phyloP scores from a whole-genome alignment of 2,888 invertebrate genomes.

The Drosophila recens region DNA sequence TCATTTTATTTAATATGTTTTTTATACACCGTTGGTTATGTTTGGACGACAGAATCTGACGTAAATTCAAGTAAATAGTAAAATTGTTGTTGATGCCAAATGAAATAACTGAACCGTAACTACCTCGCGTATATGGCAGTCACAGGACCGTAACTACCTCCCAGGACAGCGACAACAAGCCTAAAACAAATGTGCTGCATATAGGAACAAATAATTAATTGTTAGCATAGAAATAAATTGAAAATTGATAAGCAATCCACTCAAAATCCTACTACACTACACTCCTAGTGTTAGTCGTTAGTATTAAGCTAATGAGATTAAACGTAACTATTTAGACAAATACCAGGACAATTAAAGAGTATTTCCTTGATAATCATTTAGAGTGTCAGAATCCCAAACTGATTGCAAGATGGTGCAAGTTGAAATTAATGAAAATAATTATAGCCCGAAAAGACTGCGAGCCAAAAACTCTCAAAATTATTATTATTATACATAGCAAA shows the following conservation, averaged over 20 bases:
- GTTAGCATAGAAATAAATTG: slow-evolving; percentile 37
- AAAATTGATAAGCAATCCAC: slow-evolving; percentile 73
- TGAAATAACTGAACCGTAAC: slow-evolving; percentile 57
- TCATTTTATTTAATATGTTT: slow-evolving; percentile 28
- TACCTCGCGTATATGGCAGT: slow-evolving; percentile 64
- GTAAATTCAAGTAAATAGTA: slow-evolving; percentile 34
- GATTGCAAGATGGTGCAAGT: slow-evolving; percentile 39
- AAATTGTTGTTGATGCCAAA: slow-evolving; percentile 32
- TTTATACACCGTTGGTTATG: slow-evolving; percentile 19
- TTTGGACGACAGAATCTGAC: slow-evolving; percentile 13
- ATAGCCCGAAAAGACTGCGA: slow-evolving; percentile 82
- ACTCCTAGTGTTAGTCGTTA: slow-evolving; percentile 36
- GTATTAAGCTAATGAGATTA: slow-evolving; percentile 37
- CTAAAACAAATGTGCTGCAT: slow-evolving; percentile 43
- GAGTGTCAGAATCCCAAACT: slow-evolving; percentile 52
- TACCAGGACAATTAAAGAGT: slow-evolving; percentile 66
- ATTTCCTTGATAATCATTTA: slow-evolving; percentile 76
- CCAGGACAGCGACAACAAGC: slow-evolving; percentile 29
- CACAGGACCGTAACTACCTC: slow-evolving; percentile 71
- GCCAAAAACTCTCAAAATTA: slow-evolving; percentile 80
- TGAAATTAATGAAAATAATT: slow-evolving; percentile 47
- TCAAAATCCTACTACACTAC: slow-evolving; percentile 18
- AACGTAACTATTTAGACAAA: slow-evolving; percentile 59
- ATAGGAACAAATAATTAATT: slow-evolving; percentile 62
- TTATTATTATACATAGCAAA: slow-evolving; percentile 47